Base-by-base conservation (phyloP, 1,140 invertebrate species). In the Asobara japonica region DNA sequence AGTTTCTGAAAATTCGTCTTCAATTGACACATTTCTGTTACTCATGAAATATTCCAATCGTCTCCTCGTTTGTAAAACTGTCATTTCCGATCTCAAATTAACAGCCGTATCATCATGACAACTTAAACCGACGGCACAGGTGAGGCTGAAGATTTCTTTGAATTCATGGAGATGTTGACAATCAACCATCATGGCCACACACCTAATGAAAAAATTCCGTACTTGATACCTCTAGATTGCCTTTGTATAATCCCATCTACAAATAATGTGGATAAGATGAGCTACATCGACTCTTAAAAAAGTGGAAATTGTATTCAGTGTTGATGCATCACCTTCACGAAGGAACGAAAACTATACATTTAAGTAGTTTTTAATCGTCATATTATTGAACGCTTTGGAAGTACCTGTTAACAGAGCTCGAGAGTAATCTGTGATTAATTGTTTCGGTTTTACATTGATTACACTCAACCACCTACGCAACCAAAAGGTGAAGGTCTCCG, bases 381-480 rank as follows among this genome's bases (percentile, higher is more conserved):
- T 41, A 8, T 67, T 67, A 25, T 64, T 73, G 38, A 73, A 73
- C 3, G 65, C 60, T 11, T 45, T 29, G 20, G 38, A 29, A 2
- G 25, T 27, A 3, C 11, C 65, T 11, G 25, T 30, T 29, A 75
- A 27, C 27, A 74, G 65, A n/a, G 69, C 74, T 3, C 61, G 48
- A 29, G 69, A 68, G 18, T 67, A 61, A 64, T 75, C 69, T 16
- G 20, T 45, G 5, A 65, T 45, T 16, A 29, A 33, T 22, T 72
- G 20, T 22, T 69, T 75, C 4, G 74, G 74, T 16, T 29, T 18
- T 4, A 18, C 10, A 45, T 33, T 65, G 10, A 69, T 65, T 13
- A 13, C 41, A 16, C 56, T 18, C n/a, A 71, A 16, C 73, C 73
- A 75, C 27, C 25, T 29, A 1, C 2, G 2, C 22, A 75, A 30